Evolutionary conservation across 2,113 vertebrate species (phyloP), one percentile per base, ranked within the genome.

Genomic region (Thomomys bottae): DNA sequence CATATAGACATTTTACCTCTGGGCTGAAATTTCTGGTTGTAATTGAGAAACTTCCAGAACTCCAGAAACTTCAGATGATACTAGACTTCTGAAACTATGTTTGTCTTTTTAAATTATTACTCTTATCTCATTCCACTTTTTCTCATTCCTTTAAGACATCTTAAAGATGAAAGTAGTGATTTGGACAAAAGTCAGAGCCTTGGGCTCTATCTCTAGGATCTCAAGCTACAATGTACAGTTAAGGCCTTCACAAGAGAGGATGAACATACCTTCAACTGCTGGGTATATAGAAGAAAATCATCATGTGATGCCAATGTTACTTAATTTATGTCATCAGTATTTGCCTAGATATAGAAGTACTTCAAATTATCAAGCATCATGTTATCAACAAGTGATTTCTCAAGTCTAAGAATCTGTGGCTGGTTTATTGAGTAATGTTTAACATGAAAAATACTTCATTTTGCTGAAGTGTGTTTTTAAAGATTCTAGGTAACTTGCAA

Each of bases 371-470:
- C 42, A 80, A 77, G 70, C 18, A 28, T 54, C 12, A 38, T 34
- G 67, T 38, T 79, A 77, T 70, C 38, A 76, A 20, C 57, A 87
- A 85, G 36, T 72, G 6, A 54, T 89, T 61, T 88, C 40, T 67
- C 3, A 82, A n/a, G 12, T 89, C 26, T 75, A 42, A 85, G 34
- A 34, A 54, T 17, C 59, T 78, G 42, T 49, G 23, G 75, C 64
- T 79, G 34, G 36, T 2, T 15, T 66, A 5, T 75, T 88, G 40
- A 92, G 83, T 87, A 92, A 82, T 42, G 38, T 57, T 40, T 90
- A 85, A 70, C 42, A 40, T 66, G 59, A 83, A 93, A 80, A 76
- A 34, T 15, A 66, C n/a, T 91, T 85, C 11, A 54, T 83, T 92
- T 79, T 70, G 45, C 23, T 7, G 26, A 91, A 38, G 9, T 9